phyloP scores from a whole-genome alignment of 2,797 vertebrate genomes.

The Phrynocephalus forsythii region DNA sequence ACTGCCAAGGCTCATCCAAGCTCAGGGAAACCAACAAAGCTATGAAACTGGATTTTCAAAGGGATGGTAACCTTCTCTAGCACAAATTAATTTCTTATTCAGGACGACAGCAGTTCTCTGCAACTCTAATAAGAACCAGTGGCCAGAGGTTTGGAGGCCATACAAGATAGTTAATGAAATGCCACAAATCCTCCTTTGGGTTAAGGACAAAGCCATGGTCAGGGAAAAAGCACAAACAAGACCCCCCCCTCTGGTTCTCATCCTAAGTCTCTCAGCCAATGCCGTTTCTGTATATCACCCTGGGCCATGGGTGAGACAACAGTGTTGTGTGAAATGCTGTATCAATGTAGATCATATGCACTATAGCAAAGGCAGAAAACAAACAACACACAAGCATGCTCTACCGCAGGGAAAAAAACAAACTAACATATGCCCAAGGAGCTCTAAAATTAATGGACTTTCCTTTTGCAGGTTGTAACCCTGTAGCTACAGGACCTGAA shows the following conservation, averaged over 20 bases:
- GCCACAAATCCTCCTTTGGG: too few species aligned
- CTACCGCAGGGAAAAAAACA: neutral
- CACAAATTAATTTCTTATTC: too few species aligned
- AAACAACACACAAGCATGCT: neutral
- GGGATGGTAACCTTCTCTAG: too few species aligned
- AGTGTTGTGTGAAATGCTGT: neutral
- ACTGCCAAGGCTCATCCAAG: too few species aligned
- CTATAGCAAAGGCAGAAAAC: neutral
- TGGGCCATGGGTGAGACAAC: neutral
- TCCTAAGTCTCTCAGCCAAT: neutral
- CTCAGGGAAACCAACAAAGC: too few species aligned
- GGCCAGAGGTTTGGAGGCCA: too few species aligned
- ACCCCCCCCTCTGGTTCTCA: too few species aligned
- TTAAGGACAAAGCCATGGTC: neutral
- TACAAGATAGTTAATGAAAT: too few species aligned
- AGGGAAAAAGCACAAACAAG: neutral
- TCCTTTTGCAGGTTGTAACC: neutral
- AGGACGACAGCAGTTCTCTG: too few species aligned
- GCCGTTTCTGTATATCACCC: too few species aligned
- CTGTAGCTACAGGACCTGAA: slow-evolving; percentile 6
- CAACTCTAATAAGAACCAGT: too few species aligned
- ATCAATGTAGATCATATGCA: neutral
- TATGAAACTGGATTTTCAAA: too few species aligned
- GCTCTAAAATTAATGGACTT: neutral
- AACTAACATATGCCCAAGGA: neutral